phyloP scores from a whole-genome alignment of 2,888 invertebrate genomes.

The Scaptomyza polygonia region DNA sequence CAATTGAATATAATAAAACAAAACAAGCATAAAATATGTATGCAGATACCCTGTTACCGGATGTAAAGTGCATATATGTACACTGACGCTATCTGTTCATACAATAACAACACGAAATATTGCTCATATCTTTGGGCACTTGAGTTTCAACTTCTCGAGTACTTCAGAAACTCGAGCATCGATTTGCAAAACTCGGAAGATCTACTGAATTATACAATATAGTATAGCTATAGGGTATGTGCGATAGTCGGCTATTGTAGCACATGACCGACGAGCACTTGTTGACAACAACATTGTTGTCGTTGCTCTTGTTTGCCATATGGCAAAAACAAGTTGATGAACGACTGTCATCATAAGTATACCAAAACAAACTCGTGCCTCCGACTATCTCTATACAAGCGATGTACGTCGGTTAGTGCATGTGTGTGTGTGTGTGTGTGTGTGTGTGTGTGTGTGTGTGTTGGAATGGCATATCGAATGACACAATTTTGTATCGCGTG shows the following conservation, averaged over 20 bases:
- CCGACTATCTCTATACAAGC: too few species aligned
- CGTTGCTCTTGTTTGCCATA: constrained; percentile 17
- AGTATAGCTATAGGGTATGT: constrained; percentile 1
- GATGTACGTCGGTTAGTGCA: not conserved
- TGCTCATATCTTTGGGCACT: not conserved
- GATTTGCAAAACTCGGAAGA: not conserved
- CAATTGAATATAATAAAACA: too few species aligned
- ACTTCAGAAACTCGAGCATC: not conserved
- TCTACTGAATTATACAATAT: not conserved
- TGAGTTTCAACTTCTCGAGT: too few species aligned
- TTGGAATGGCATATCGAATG: constrained; percentile 30
- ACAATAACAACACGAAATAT: not conserved
- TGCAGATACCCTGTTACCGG: not conserved
- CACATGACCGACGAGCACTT: not conserved
- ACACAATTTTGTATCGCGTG: constrained; percentile 28
- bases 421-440: not conserved
- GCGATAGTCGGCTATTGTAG: constrained; percentile 23
- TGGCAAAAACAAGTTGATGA: constrained; percentile 49
- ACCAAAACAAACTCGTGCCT: constrained; percentile 25
- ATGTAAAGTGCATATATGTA: not conserved
- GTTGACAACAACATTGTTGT: not conserved
- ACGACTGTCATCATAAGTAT: constrained; percentile 37
- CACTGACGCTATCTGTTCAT: not conserved
- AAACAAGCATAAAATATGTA: not conserved
- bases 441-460: not conserved